Evolutionary conservation across 2,888 invertebrate species (phyloP), one percentile per base, ranked within the genome.

Genomic region (Allolobophora icterica): DNA sequence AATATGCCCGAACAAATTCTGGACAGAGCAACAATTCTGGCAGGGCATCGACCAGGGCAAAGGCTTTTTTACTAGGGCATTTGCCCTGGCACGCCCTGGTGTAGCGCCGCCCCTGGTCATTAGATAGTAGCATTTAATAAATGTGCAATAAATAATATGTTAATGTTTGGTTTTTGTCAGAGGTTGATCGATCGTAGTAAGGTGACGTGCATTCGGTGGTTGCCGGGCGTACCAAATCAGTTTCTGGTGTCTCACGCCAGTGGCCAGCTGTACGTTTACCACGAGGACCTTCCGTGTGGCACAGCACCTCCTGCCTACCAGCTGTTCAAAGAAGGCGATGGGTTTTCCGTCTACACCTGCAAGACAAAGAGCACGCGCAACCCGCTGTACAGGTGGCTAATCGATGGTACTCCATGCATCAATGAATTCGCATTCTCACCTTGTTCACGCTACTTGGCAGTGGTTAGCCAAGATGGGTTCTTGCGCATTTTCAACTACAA

Each of bases 401-500:
- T 96, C 42, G 96, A 96, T 34, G 96, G 96, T n/a, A 91, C 97
- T 97, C 95, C 95, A 42, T 94, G 95, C 94, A 98, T 99, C 94
- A 99, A 99, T 95, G 98, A 99, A 96, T 98, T 99, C 96, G 97
- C 98, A 91, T 99, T 99, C 95, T 99, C 99, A 89, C 99, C 99
- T 0, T 98, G 98, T 96, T 95, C 98, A 97, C 91, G 91, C 91
- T 98, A 98, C 96, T 96, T 99, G 93, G 99, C 99, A 15, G 98
- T 96, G 89, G 99, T 98, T 5, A 97, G 98, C 38, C 99, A 96
- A 94, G 96, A 96, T 93, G 99, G 99, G 33, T 98, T 98, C 95
- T 96, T 99, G 84, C 96, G 99, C 92, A 98, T 99, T 91, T 99
- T 99, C 96, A 98, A 99, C 95, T 99, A 99, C 95, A 98, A 99